Percentiles rank a stretch among this genome's conserved stretches.
phyloP scores from a whole-genome alignment of 2,113 vertebrate genomes.

The Calidris pugnax region DNA sequence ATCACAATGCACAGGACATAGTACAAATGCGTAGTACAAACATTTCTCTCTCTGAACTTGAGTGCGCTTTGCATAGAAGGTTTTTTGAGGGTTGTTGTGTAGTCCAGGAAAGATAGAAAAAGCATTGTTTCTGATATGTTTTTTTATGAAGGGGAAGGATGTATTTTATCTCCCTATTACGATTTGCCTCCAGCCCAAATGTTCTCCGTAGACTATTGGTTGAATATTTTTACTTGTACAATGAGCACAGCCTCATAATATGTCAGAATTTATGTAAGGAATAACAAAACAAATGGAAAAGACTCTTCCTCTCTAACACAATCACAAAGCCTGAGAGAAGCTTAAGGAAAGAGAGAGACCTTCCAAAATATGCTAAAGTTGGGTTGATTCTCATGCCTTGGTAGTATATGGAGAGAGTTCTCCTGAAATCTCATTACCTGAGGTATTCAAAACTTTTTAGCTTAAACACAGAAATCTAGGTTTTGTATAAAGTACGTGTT shows the following conservation, averaged over 20 bases:
- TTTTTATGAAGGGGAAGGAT: not conserved
- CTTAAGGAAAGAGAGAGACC: not conserved
- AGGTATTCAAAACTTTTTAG: not conserved
- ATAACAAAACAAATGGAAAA: not conserved
- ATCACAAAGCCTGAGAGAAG: not conserved
- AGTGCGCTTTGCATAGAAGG: not conserved
- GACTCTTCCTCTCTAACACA: not conserved
- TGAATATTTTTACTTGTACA: not conserved
- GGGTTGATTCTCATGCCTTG: not conserved
- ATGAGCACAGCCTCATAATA: not conserved
- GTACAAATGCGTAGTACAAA: no score
- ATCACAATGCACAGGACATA: not conserved
- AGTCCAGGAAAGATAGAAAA: not conserved
- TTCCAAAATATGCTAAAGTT: not conserved
- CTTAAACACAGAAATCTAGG: not conserved
- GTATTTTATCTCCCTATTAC: not conserved
- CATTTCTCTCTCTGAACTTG: not conserved
- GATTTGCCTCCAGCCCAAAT: not conserved
- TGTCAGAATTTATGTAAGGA: not conserved
- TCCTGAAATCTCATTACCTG: not conserved
- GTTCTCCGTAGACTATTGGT: not conserved
- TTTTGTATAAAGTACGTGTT: not conserved
- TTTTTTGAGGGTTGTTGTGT: not conserved
- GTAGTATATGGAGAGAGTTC: not conserved
- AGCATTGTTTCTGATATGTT: fast-evolving